A percentile compares a stretch with the other conserved stretches of the same genome.
These are phyloP conservation scores for Athene noctua DNA, from an alignment of 2,113 vertebrate genomes.

Conservation along the genomic window DNA sequence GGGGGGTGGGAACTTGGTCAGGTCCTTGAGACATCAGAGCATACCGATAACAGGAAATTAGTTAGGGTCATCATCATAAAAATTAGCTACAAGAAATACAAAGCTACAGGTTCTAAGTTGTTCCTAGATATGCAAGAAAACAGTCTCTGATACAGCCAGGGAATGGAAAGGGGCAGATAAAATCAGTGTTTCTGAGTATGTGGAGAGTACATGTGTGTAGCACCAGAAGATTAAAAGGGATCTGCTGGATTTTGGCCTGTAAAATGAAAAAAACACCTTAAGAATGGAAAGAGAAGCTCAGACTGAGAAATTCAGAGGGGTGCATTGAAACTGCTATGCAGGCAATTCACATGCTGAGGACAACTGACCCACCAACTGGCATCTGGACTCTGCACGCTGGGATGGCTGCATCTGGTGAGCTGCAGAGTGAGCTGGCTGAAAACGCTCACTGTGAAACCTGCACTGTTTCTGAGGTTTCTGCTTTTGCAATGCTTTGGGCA, in stretches of 20 bases:
- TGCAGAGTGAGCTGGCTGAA: background rate
- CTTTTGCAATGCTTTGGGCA: background rate
- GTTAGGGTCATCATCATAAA: background rate
- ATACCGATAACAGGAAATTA: background rate
- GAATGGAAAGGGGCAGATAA: background rate
- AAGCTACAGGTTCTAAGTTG: background rate
- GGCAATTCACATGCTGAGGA: background rate
- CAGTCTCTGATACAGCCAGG: background rate
- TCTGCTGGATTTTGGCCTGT: background rate
- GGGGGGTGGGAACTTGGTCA: background rate
- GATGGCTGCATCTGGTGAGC: background rate
- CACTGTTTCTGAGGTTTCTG: background rate
- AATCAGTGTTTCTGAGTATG: background rate
- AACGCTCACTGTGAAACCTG: background rate
- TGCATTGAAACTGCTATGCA: background rate
- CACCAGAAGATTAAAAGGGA: background rate
- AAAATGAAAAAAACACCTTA: background rate
- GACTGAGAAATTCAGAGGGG: background rate
- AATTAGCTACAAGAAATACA: background rate
- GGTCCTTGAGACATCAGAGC: background rate
- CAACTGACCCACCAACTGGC: fast-evolving
- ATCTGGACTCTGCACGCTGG: background rate
- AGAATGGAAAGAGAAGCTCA: background rate
- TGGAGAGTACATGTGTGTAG: background rate
- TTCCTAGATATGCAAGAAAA: background rate